Conservation (phyloP, 2,797 vertebrate genomes). For the Cuculus canorus region DNA sequence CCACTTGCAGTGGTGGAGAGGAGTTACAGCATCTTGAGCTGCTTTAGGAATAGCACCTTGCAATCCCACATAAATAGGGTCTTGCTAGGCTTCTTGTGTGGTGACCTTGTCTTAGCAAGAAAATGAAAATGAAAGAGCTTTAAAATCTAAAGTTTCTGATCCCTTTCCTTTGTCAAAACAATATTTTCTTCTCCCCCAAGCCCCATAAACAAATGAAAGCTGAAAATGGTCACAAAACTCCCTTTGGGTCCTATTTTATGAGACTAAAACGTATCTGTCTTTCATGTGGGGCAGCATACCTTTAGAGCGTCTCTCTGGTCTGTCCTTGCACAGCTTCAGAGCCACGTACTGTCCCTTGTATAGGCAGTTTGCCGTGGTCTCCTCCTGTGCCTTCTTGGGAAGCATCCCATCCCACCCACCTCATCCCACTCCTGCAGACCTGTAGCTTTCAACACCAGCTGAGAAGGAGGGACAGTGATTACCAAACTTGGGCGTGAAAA, state of each 20-base stretch:
- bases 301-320: background rate
- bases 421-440: background rate
- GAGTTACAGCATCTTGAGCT: background rate
- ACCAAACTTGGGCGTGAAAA: background rate
- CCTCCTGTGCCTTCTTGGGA: background rate
- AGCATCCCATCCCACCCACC: background rate
- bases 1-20: background rate
- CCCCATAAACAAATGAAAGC: background rate
- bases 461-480: background rate
- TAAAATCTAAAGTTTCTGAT: background rate
- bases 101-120: background rate
- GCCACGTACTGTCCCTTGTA: background rate
- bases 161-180: background rate
- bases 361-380: background rate
- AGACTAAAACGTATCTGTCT: background rate
- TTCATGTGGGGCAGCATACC: background rate
- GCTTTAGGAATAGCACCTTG: background rate
- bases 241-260: background rate
- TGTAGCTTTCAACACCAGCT: background rate
- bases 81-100: background rate
- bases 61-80: fast-evolving
- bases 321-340: fast-evolving
- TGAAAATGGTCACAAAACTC: background rate
- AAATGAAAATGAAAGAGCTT: background rate
- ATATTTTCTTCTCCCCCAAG: background rate